Base-by-base conservation (phyloP, 1,140 invertebrate species). In the Plodia interpunctella region DNA sequence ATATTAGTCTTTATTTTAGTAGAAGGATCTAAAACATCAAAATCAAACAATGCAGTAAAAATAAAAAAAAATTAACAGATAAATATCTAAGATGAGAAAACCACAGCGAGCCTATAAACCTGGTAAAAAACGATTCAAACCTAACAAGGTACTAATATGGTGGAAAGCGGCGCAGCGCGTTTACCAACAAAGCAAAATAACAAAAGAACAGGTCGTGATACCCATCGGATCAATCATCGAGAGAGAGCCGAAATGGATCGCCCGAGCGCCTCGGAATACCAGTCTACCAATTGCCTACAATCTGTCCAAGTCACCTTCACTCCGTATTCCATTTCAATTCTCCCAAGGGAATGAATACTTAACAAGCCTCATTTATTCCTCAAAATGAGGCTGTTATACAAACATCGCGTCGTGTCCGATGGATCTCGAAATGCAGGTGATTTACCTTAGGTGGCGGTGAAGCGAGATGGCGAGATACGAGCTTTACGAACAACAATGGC, bases 171-270 rank as follows among this genome's bases (percentile, higher is more conserved):
- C 58, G 76, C 65, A 66, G 65, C 61, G 71, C 72, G 68, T 85
- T 83, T 80, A 87, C 73, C 77, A 80, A 84, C 76, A 81, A 74
- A 83, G 72, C 76, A 83, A 84, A 83, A 87, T 74, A 80, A 88
- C 79, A 78, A 77, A 72, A 67, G 63, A 74, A 76, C 76, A 57
- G 80, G 70, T 79, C 82, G 79, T 81, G 82, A 80, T 74, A 63
- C 72, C 79, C 83, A 85, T 87, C 79, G 78, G 78, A 85, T 85
- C 82, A 82, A 85, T 83, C 83, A 82, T 72, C 74, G 73, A 63
- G 76, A 74, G 74, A 76, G 80, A 73, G 69, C 72, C 69, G 78
- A 83, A 83, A 88, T 87, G 78, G 80, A 88, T 88, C 74, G 76
- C 76, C 76, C 78, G 77, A 85, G 73, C 80, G 69, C 76, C 76